Conservation (phyloP, 2,797 vertebrate genomes). For the Steatocranus sp. region DNA sequence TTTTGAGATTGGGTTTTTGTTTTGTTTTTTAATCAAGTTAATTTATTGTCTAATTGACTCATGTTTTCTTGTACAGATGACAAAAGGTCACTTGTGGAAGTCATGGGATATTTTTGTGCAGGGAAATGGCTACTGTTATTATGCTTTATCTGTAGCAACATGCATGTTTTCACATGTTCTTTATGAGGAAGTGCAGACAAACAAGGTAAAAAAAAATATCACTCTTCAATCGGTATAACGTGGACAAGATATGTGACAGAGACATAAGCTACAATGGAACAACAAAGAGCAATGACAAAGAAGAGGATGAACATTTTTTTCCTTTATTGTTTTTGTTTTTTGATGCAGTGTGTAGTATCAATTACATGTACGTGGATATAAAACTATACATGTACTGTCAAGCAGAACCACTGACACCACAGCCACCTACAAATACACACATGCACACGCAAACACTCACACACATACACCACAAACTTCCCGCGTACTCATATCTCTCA, state of each 20-base stretch:
- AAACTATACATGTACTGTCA: background rate
- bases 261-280: background rate
- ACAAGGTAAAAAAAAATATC: background rate
- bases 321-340: background rate
- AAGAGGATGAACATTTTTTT: background rate
- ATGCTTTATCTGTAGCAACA: background rate
- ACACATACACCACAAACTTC: constrained; percentile 45
- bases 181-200: background rate
- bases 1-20: background rate
- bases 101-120: constrained; percentile 2
- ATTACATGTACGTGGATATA: background rate
- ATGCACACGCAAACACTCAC: background rate
- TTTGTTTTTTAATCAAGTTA: background rate
- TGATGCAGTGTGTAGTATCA: background rate
- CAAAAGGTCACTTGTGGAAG: background rate
- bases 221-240: background rate
- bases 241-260: background rate
- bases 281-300: background rate
- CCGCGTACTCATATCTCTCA: constrained; percentile 41
- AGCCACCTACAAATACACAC: constrained; percentile 11
- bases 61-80: background rate
- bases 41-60: background rate
- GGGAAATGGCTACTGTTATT: background rate
- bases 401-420: constrained; percentile 24
- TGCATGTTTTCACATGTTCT: background rate